A percentile compares a stretch with the other conserved stretches of the same genome.
phyloP scores from a whole-genome alignment of 1,140 invertebrate genomes.

The Hycleus phaleratus region DNA sequence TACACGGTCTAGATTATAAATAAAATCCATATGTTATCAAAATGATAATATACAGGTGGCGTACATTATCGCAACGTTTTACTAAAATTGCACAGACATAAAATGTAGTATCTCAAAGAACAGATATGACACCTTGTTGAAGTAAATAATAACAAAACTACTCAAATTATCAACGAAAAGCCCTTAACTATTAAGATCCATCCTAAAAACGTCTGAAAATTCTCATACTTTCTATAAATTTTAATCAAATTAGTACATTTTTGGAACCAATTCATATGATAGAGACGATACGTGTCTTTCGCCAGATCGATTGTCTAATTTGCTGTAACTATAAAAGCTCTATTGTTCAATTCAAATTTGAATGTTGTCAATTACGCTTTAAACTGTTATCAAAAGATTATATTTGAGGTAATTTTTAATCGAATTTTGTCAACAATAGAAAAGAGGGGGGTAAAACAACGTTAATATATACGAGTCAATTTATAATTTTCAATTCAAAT shows the following conservation, averaged over 20 bases:
- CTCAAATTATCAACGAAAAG: constrained; percentile 3
- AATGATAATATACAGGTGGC: constrained; percentile 1
- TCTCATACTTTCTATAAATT: too few relatives aligned
- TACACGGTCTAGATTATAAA: background rate
- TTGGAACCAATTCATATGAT: too few relatives aligned
- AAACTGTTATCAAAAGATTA: too few relatives aligned
- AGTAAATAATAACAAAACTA: constrained; percentile 6
- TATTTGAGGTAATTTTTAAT: too few relatives aligned
- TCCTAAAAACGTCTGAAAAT: too few relatives aligned
- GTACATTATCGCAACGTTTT: constrained; percentile 9
- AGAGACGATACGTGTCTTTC: too few relatives aligned
- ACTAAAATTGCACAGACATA: constrained; percentile 4
- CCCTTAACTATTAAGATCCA: too few relatives aligned
- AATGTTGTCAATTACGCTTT: too few relatives aligned
- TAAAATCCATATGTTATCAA: constrained; percentile 10
- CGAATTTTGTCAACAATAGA: background rate
- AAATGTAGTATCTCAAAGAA: constrained; percentile 7
- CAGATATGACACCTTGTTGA: constrained; percentile 4
- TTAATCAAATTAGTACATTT: too few relatives aligned
- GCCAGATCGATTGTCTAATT: too few relatives aligned
- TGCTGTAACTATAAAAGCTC: too few relatives aligned
- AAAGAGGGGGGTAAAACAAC: constrained; percentile 3
- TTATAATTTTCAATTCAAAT: constrained; percentile 2
- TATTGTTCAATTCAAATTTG: too few relatives aligned
- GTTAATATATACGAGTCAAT: constrained; percentile 11